Base-by-base conservation (phyloP, 2,113 vertebrate species). In the Triplophysa dalaica region DNA sequence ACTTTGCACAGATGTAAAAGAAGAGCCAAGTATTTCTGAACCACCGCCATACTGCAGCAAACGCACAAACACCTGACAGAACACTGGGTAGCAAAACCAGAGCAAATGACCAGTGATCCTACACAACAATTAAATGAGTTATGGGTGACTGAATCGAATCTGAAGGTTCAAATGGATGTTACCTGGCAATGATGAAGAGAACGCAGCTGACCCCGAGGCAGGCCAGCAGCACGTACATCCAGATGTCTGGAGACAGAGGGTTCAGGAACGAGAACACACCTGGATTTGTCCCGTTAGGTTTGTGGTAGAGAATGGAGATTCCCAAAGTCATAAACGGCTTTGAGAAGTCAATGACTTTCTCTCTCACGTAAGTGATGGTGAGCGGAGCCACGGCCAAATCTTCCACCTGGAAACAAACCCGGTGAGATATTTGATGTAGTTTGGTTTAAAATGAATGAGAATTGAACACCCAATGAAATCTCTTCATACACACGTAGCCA, bases 251-350 rank as follows among this genome's bases (percentile, higher is more conserved):
- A 48, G 98, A 99, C 38, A 99, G 93, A 0, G 98, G 98, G 84
- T 97, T 98, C 86, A 99, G 88, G 88, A 99, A 99, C 79, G 98
- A 99, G 89, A 99, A 98, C 9, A 98, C 96, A 0, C 98, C 97
- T 0, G 98, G 98, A 77, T 98, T 98, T 86, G 98, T 98, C 83
- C 98, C 96, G 26, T 98, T 98, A 72, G 97, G 97, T 80, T 98
- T 98, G 83, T 97, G 94, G 89, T 99, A 99, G 77, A 99, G 93
- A 81, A 99, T 98, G 75, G 97, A 97, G 90, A 99, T 99, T 26
- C 98, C 98, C 84, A 99, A 89, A 0, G 98, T 98, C 98, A 99
- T 98, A 89, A 99, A 99, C 41, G 98, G 98, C 85, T 99, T 98
- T 67, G 98, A 99, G 89, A 99, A 99, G 82, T 99, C 98, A 4